Conservation (phyloP, 2,888 invertebrate genomes). For the Adela reaumurella region DNA sequence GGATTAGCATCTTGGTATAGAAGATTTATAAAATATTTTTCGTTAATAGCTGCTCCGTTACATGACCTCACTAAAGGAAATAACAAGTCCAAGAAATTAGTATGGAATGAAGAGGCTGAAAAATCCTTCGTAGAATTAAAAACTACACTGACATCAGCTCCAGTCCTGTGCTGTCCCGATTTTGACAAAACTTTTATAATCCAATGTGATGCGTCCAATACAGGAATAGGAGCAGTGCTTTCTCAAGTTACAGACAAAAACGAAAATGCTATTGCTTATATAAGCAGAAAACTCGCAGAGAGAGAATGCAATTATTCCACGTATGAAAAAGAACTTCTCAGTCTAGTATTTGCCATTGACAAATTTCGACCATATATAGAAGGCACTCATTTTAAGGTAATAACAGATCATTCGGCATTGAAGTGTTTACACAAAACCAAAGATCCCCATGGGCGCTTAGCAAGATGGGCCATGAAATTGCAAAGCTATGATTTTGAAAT, state of each 20-base stretch:
- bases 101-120: slow-evolving; percentile 1
- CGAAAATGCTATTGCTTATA: neutral
- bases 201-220: slow-evolving; percentile 1
- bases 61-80: slow-evolving; percentile 14
- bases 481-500: neutral
- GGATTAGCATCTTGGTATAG: slow-evolving; percentile 8
- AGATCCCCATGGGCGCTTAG: slow-evolving; percentile 16
- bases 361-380: slow-evolving; percentile 15
- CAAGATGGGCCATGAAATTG: slow-evolving; percentile 12
- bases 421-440: slow-evolving; percentile 16
- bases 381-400: slow-evolving; percentile 12
- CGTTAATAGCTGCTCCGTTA: slow-evolving; percentile 10
- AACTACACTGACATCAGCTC: neutral
- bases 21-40: slow-evolving; percentile 8
- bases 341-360: slow-evolving; percentile 15
- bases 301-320: slow-evolving; percentile 5
- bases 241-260: too few species aligned
- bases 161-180: neutral
- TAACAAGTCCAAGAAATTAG: slow-evolving; percentile 11
- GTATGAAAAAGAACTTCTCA: slow-evolving; percentile 16
- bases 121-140: neutral
- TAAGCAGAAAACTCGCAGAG: neutral
- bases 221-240: neutral
- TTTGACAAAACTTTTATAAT: neutral
- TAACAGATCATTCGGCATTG: slow-evolving; percentile 16